phyloP scores from a whole-genome alignment of 2,113 vertebrate species.

The Steatornis caripensis region DNA sequence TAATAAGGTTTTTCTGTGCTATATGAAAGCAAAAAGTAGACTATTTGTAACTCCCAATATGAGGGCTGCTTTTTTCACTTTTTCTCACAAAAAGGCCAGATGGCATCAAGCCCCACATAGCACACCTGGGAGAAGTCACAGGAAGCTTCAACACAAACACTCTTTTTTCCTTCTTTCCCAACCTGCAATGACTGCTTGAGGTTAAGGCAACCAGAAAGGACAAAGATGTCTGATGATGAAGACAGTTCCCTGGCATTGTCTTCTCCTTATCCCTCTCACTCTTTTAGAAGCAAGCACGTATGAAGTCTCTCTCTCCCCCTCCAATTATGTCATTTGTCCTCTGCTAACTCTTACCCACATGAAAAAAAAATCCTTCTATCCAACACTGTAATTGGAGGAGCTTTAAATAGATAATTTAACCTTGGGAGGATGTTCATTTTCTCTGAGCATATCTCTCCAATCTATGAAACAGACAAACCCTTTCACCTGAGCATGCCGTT shows the following conservation, averaged over 20 bases:
- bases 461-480: constrained; percentile 68
- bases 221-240: not conserved
- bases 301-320: constrained; percentile 4
- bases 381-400: constrained; percentile 59
- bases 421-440: constrained; percentile 72
- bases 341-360: constrained; percentile 41
- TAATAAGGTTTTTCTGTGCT: not conserved
- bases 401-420: constrained; percentile 75
- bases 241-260: not conserved
- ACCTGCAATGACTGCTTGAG: not conserved
- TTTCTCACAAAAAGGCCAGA: not conserved
- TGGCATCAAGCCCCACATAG: not conserved
- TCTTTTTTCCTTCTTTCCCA: not conserved
- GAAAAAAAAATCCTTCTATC: not conserved
- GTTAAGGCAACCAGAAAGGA: not conserved
- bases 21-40: not conserved
- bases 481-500: constrained; percentile 64
- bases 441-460: constrained; percentile 52
- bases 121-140: not conserved
- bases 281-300: not conserved
- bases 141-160: not conserved
- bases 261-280: not conserved
- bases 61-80: not conserved
- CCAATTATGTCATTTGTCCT: constrained; percentile 67
- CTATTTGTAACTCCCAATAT: not conserved